phyloP scores from a whole-genome alignment of 2,888 invertebrate genomes.

The Rugalucina vietnamica region DNA sequence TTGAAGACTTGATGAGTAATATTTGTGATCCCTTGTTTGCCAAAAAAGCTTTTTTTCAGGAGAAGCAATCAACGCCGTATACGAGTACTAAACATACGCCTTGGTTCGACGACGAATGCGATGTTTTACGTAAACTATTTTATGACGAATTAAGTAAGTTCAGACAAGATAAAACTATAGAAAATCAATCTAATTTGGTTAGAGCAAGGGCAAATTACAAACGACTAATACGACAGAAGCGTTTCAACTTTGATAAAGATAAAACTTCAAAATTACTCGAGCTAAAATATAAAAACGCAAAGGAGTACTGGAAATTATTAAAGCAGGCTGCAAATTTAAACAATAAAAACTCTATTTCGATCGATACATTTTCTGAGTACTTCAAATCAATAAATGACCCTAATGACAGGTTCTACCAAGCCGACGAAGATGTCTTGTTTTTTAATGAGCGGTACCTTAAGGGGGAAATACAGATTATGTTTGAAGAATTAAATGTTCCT shows the following conservation, averaged over 20 bases:
- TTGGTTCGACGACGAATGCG: slow-evolving; percentile 27
- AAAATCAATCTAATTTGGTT: not conserved
- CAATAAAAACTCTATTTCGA: too few species aligned
- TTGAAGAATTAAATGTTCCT: not conserved
- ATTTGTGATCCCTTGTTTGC: slow-evolving; percentile 17
- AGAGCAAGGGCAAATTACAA: slow-evolving; percentile 13
- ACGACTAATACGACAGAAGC: not conserved
- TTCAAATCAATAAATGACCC: not conserved
- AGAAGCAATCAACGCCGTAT: not conserved
- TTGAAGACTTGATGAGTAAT: not conserved
- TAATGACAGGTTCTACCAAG: not conserved
- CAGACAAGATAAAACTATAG: not conserved
- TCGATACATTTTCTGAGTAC: not conserved
- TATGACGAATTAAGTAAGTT: not conserved
- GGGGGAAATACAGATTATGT: too few species aligned
- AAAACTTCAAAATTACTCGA: slow-evolving; percentile 10
- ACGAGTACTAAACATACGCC: not conserved
- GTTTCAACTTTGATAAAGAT: not conserved
- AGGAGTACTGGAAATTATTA: not conserved
- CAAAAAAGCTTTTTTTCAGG: not conserved
- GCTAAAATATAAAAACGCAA: slow-evolving; percentile 17
- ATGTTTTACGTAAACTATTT: not conserved
- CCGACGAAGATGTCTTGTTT: not conserved
- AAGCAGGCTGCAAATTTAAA: not conserved
- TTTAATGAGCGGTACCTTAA: not conserved